These are phyloP conservation scores for Caenorhabditis sp. DNA, from an alignment of 2,888 invertebrate species.

Conservation along the genomic window DNA sequence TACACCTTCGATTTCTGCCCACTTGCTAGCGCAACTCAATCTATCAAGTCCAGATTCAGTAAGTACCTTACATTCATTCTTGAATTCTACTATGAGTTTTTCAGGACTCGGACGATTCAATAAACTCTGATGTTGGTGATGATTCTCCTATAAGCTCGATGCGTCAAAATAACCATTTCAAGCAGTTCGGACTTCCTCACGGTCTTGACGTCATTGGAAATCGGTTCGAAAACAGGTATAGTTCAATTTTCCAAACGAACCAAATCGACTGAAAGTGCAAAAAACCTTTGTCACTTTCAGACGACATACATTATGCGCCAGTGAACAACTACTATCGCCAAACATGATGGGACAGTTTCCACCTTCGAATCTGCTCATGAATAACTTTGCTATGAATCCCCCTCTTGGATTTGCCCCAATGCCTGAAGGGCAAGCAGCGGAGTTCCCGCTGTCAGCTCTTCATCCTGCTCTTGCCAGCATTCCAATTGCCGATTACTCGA, in stretches of 20 bases:
- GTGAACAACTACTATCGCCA: slow-evolving; percentile 73
- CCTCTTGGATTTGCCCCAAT: slow-evolving; percentile 60
- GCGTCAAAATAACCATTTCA: slow-evolving; percentile 46
- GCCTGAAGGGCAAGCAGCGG: slow-evolving; percentile 65
- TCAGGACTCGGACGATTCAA: slow-evolving; percentile 81
- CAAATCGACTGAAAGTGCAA: background rate
- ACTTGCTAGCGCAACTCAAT: slow-evolving; percentile 78
- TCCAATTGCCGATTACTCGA: slow-evolving; percentile 50
- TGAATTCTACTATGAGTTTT: too few relatives aligned
- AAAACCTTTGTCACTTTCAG: slow-evolving; percentile 28
- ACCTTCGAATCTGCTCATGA: slow-evolving; percentile 37
- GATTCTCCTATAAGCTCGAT: slow-evolving; percentile 63
- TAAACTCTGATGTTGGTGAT: slow-evolving; percentile 74
- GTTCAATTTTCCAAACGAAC: background rate
- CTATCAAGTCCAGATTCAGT: slow-evolving; percentile 79
- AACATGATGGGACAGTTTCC: slow-evolving; percentile 68
- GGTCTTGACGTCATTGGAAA: slow-evolving; percentile 60
- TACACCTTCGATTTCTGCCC: slow-evolving; percentile 78
- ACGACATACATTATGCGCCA: slow-evolving; percentile 77
- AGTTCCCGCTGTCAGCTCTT: slow-evolving; percentile 49
- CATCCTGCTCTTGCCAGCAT: slow-evolving; percentile 49
- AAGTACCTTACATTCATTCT: too few relatives aligned
- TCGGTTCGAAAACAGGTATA: slow-evolving; percentile 62
- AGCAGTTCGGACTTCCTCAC: slow-evolving; percentile 54
- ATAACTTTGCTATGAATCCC: slow-evolving; percentile 32